Conservation (phyloP, 2,888 invertebrate species). For the Heliconius sara region DNA sequence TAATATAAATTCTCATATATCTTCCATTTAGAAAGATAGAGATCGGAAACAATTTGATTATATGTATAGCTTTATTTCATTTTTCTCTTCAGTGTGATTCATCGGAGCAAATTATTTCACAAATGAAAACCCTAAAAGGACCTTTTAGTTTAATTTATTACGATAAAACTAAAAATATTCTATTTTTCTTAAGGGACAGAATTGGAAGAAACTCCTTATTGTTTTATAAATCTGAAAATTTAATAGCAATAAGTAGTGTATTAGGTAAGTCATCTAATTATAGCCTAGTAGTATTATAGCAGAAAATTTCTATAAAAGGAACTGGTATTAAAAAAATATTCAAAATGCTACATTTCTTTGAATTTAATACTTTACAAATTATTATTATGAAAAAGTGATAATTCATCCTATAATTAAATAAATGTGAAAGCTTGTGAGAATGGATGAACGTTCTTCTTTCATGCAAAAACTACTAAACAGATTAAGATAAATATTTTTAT, state of each 20-base stretch:
- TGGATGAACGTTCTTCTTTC: background rate
- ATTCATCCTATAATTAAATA: background rate
- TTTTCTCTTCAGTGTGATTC: slow-evolving; percentile 51
- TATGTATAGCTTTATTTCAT: slow-evolving; percentile 43
- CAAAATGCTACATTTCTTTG: background rate
- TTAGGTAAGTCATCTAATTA: slow-evolving; percentile 64
- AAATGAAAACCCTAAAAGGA: slow-evolving; percentile 87
- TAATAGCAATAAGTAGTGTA: slow-evolving; percentile 81
- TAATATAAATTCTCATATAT: no score
- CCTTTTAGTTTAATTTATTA: slow-evolving; percentile 94
- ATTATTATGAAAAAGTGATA: background rate
- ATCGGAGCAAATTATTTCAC: slow-evolving; percentile 64
- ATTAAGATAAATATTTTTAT: no score
- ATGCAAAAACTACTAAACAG: no score
- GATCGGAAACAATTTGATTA: background rate
- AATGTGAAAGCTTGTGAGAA: background rate
- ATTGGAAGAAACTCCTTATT: slow-evolving; percentile 94
- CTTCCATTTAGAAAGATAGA: no score
- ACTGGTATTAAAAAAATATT: slow-evolving; percentile 7
- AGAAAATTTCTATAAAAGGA: slow-evolving; percentile 25
- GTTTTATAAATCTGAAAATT: slow-evolving; percentile 75
- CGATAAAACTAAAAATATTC: slow-evolving; percentile 78
- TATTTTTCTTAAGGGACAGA: slow-evolving; percentile 94
- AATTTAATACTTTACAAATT: background rate
- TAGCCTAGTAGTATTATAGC: background rate